Conservation (phyloP, 1,140 invertebrate species). For the Scylla paramamosain region DNA sequence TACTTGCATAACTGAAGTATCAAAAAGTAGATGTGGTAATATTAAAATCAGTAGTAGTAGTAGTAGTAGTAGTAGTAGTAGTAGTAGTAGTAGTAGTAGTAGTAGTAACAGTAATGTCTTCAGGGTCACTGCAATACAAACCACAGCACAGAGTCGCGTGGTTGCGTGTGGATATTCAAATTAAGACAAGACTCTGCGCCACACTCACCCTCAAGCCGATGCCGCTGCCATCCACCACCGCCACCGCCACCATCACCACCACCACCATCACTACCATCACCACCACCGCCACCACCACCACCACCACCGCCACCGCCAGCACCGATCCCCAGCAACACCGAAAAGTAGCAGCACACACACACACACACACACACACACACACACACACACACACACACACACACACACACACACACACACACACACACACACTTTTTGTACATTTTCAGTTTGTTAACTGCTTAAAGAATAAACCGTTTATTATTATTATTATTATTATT, state of each 20-base stretch:
- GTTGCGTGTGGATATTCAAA: slow-evolving; percentile 14
- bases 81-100: background rate
- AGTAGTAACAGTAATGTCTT: background rate
- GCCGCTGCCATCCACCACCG: background rate
- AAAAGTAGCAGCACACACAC: too few species aligned
- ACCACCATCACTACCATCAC: background rate
- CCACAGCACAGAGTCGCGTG: background rate
- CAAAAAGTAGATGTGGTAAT: background rate
- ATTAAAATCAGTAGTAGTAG: background rate
- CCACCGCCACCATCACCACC: background rate
- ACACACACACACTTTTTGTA: too few species aligned
- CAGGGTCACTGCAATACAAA: background rate
- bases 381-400: too few species aligned
- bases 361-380: too few species aligned
- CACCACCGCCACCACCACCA: too few species aligned
- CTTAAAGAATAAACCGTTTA: too few species aligned
- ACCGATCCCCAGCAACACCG: background rate
- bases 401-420: too few species aligned
- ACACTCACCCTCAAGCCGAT: background rate
- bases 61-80: slow-evolving; percentile 2
- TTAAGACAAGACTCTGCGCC: background rate
- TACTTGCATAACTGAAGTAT: too few species aligned
- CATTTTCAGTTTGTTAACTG: too few species aligned
- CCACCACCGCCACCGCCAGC: too few species aligned
- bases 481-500: too few species aligned